These are phyloP conservation scores for Escarpia spicata DNA, from an alignment of 2,888 invertebrate species.

Conservation along the genomic window DNA sequence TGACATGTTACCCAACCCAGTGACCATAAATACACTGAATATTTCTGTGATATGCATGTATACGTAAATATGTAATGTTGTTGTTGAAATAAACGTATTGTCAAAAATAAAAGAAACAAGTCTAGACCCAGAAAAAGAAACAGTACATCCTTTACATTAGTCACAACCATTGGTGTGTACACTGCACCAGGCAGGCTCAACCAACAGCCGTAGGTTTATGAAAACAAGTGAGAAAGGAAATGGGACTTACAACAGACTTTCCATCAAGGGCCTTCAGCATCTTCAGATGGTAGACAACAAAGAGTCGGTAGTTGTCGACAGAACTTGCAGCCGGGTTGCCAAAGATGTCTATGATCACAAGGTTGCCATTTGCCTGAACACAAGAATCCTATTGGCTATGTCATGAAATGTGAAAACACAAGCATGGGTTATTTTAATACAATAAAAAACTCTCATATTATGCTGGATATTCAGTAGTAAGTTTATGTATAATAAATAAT, in stretches of 20 bases:
- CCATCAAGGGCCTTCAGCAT: conserved; percentile 64
- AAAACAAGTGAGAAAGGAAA: not conserved
- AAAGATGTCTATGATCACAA: conserved; percentile 63
- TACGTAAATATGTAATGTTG: too few species aligned
- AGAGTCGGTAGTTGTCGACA: conserved; percentile 62
- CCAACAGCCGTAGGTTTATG: not conserved
- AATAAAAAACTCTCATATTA: too few species aligned
- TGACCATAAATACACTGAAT: too few species aligned
- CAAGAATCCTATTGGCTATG: not conserved
- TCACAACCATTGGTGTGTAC: not conserved
- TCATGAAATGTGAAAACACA: not conserved
- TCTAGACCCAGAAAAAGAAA: too few species aligned
- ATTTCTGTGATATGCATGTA: too few species aligned
- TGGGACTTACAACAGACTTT: conserved; percentile 59
- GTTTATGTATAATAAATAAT: too few species aligned
- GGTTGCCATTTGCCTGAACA: not conserved
- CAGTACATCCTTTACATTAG: not conserved
- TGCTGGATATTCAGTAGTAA: too few species aligned
- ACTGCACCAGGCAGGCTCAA: not conserved
- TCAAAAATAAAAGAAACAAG: too few species aligned
- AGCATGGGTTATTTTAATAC: not conserved
- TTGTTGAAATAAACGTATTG: too few species aligned
- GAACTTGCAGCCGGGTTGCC: conserved; percentile 61
- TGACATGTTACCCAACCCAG: too few species aligned
- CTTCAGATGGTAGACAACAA: conserved; percentile 65